phyloP scores from a whole-genome alignment of 2,888 invertebrate species.

The Platycheirus albimanus region DNA sequence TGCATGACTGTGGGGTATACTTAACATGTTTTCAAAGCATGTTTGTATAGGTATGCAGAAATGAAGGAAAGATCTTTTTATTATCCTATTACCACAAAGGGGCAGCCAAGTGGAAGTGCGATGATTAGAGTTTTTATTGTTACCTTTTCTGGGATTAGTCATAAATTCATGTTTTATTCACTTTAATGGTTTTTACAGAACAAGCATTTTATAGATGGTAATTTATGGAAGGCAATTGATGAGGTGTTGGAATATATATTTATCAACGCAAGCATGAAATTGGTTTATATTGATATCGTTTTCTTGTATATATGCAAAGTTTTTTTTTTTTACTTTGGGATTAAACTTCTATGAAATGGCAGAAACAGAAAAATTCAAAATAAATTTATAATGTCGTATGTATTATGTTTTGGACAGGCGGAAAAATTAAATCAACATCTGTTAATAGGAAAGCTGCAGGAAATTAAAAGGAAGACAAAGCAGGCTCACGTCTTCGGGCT shows the following conservation, averaged over 20 bases:
- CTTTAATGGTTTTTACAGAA: slow-evolving; percentile 34
- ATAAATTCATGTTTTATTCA: slow-evolving; percentile 46
- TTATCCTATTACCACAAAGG: slow-evolving; percentile 1
- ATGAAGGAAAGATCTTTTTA: slow-evolving; percentile 4
- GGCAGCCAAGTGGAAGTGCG: slow-evolving; percentile 55
- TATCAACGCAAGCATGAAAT: slow-evolving; percentile 27
- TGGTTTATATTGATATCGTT: not conserved
- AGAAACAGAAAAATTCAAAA: not conserved
- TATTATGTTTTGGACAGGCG: too few species aligned
- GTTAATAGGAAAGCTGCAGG: too few species aligned
- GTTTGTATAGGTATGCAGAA: too few species aligned
- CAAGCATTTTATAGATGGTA: slow-evolving; percentile 14
- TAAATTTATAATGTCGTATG: too few species aligned
- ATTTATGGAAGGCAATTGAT: slow-evolving; percentile 26
- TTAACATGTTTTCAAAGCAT: too few species aligned
- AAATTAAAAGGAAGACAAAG: too few species aligned
- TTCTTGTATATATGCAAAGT: not conserved
- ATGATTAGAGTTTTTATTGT: slow-evolving; percentile 58
- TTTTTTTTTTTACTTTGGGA: slow-evolving; percentile 1
- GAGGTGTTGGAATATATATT: slow-evolving; percentile 19
- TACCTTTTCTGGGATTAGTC: slow-evolving; percentile 28
- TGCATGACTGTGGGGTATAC: too few species aligned
- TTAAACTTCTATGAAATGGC: not conserved
- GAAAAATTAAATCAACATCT: too few species aligned
- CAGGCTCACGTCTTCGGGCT: too few species aligned